Conservation (phyloP, 2,888 invertebrate genomes). For the Iphiclides podalirius region DNA sequence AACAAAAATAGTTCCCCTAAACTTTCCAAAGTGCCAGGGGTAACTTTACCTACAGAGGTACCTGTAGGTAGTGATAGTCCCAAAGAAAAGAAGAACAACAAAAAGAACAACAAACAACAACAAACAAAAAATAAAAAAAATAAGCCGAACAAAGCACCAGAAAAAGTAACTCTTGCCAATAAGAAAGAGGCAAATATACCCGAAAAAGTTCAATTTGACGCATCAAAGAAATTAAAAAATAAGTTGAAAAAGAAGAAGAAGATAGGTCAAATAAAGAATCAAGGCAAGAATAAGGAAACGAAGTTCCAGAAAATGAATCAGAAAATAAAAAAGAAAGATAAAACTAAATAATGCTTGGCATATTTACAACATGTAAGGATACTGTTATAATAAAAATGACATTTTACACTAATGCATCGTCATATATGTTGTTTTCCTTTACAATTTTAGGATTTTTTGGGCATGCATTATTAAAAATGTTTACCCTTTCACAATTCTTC, state of each 20-base stretch:
- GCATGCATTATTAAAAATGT: too few relatives aligned
- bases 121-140: slow-evolving; percentile 31
- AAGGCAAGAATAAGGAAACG: slow-evolving; percentile 37
- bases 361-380: slow-evolving; percentile 20
- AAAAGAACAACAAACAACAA: slow-evolving; percentile 16
- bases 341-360: slow-evolving; percentile 7
- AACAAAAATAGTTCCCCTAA: slow-evolving; percentile 8
- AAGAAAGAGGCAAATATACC: slow-evolving; percentile 39
- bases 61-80: neutral
- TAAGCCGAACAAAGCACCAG: slow-evolving; percentile 10
- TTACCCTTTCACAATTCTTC: too few relatives aligned
- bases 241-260: slow-evolving; percentile 57
- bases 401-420: slow-evolving; percentile 13
- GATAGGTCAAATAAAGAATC: slow-evolving; percentile 52
- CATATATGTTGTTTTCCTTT: neutral
- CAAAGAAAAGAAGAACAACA: slow-evolving; percentile 30
- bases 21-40: neutral
- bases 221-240: slow-evolving; percentile 59
- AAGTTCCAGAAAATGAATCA: slow-evolving; percentile 28
- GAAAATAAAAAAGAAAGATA: slow-evolving; percentile 35
- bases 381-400: slow-evolving; percentile 14
- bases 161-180: slow-evolving; percentile 12
- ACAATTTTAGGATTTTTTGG: too few relatives aligned
- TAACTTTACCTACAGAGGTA: neutral
- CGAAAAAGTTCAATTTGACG: slow-evolving; percentile 46